These are phyloP conservation scores for Colletes gigas DNA, from an alignment of 1,140 invertebrate species.

Conservation along the genomic window DNA sequence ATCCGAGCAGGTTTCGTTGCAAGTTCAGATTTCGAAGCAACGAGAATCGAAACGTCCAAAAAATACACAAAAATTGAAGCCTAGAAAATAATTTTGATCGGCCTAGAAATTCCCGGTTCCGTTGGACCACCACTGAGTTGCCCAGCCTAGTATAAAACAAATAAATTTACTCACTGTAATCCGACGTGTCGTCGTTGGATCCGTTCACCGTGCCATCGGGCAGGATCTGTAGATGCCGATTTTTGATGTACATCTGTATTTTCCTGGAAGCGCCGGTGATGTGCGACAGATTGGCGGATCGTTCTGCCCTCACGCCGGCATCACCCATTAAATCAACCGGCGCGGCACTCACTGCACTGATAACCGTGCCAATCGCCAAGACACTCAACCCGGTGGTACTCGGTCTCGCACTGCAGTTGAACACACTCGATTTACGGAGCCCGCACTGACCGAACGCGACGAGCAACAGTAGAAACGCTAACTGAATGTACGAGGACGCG, in stretches of 20 bases:
- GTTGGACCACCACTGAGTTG: no score
- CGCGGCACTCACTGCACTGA: conserved; percentile 65
- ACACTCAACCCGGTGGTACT: conserved; percentile 44
- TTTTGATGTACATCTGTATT: conserved; percentile 91
- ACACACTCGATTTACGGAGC: conserved; percentile 47
- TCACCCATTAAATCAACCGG: conserved; percentile 67
- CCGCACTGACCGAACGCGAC: conserved; percentile 66
- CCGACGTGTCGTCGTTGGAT: conserved; percentile 87
- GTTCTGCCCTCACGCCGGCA: conserved; percentile 78
- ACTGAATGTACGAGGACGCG: conserved; percentile 64
- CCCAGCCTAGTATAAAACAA: no score
- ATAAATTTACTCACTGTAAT: conserved; percentile 87
- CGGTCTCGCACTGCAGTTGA: conserved; percentile 43
- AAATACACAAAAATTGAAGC: no score
- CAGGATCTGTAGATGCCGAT: conserved; percentile 88
- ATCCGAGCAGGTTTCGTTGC: no score
- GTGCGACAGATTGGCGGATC: conserved; percentile 88
- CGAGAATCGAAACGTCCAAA: no score
- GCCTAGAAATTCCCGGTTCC: no score
- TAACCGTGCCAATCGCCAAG: conserved; percentile 61
- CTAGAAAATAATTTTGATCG: no score
- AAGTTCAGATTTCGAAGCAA: no score
- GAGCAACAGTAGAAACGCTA: conserved; percentile 69
- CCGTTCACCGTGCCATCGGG: conserved; percentile 91
- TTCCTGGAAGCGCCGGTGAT: conserved; percentile 87